Conservation (phyloP, 2,888 invertebrate species). For the Masnerella sp. region DNA sequence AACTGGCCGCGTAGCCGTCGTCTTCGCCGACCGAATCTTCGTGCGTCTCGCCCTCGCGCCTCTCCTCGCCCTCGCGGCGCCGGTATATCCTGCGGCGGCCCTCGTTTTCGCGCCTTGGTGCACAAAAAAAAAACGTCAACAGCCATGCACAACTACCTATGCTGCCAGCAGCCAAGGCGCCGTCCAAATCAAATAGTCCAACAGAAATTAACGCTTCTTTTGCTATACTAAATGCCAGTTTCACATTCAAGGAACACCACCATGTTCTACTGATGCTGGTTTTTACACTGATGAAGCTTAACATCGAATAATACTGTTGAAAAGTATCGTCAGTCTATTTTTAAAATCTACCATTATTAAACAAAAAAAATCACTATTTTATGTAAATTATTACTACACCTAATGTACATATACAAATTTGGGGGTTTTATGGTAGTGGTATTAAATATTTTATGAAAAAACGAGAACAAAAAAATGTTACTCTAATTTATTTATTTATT, state of each 20-base stretch:
- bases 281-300: constrained; percentile 31
- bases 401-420: too few species aligned
- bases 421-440: too few species aligned
- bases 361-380: too few species aligned
- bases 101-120: constrained; percentile 75
- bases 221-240: background rate
- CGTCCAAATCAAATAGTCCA: constrained; percentile 32
- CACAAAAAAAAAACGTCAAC: constrained; percentile 66
- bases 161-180: constrained; percentile 53
- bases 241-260: constrained; percentile 27
- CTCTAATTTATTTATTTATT: too few species aligned
- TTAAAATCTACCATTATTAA: too few species aligned
- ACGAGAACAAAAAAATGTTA: too few species aligned
- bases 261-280: constrained; percentile 15
- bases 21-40: constrained; percentile 78
- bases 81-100: constrained; percentile 74
- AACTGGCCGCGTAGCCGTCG: constrained; percentile 83
- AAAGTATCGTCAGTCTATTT: constrained; percentile 28
- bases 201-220: background rate
- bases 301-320: constrained; percentile 18
- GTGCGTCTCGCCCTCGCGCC: constrained; percentile 68
- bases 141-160: constrained; percentile 73
- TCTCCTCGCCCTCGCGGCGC: constrained; percentile 72
- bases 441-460: too few species aligned
- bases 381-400: too few species aligned